A percentile compares a stretch with the other conserved stretches of the same genome.
phyloP scores from a whole-genome alignment of 2,797 vertebrate species.

The Anableps anableps region DNA sequence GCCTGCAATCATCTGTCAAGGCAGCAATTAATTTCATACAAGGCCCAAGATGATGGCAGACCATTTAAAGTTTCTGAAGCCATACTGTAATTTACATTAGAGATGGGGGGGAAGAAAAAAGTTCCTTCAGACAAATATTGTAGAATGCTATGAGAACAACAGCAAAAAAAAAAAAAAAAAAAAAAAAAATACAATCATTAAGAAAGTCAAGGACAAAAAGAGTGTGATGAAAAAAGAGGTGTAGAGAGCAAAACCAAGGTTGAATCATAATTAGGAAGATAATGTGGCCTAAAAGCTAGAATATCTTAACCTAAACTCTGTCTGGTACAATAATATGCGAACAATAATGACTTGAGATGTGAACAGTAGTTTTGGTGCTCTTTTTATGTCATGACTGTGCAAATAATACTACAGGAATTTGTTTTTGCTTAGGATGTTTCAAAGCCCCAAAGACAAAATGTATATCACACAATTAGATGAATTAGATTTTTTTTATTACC shows the following conservation, averaged over 20 bases:
- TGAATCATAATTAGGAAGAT: constrained; percentile 75
- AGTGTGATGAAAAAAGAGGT: constrained; percentile 31
- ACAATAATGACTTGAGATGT: constrained; percentile 44
- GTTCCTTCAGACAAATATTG: constrained; percentile 66
- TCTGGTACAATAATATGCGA: constrained; percentile 50
- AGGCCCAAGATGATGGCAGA: constrained; percentile 70
- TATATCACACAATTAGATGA: background rate
- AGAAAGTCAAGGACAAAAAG: constrained; percentile 49
- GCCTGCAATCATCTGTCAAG: constrained; percentile 79
- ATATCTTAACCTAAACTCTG: constrained; percentile 58
- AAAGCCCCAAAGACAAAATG: background rate
- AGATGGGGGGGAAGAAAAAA: constrained; percentile 24
- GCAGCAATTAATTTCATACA: constrained; percentile 81
- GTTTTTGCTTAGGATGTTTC: background rate
- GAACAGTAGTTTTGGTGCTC: constrained; percentile 33
- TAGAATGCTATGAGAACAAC: constrained; percentile 70
- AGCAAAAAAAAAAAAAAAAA: constrained; percentile 57
- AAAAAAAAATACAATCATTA: constrained; percentile 75
- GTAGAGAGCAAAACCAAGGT: constrained; percentile 64
- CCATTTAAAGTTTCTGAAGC: constrained; percentile 76
- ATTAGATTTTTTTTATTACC: background rate
- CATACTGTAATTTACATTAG: constrained; percentile 67
- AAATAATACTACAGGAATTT: constrained; percentile 24
- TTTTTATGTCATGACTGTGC: constrained; percentile 14
- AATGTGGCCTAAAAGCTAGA: constrained; percentile 63